Conservation (phyloP, 2,113 vertebrate species). For the Balaenoptera acutorostrata region DNA sequence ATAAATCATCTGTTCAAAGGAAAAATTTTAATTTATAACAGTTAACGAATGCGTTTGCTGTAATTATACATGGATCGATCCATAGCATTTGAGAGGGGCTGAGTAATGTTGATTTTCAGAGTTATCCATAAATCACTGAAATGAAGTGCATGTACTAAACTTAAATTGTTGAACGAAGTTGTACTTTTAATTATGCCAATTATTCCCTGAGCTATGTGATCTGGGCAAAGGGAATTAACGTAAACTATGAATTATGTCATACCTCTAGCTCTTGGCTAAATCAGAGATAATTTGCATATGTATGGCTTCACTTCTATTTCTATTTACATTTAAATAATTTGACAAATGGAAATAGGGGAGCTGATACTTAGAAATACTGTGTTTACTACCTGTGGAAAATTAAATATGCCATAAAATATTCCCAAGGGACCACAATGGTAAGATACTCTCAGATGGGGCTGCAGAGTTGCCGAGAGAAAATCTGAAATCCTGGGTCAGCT, state of each 20-base stretch:
- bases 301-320: neutral
- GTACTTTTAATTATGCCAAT: constrained; percentile 24
- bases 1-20: constrained; percentile 8
- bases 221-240: neutral
- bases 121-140: constrained; percentile 16
- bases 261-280: neutral
- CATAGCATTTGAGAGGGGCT: neutral
- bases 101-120: neutral
- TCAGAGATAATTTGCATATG: neutral
- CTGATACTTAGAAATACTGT: neutral
- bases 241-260: neutral
- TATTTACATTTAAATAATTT: constrained; percentile 8
- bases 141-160: neutral
- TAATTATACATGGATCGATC: neutral
- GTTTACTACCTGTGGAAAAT: neutral
- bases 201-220: neutral
- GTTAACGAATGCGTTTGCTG: neutral
- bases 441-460: neutral
- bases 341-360: neutral
- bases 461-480: neutral
- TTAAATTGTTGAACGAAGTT: neutral
- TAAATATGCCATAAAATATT: neutral
- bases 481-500: neutral
- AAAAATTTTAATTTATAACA: constrained; percentile 1
- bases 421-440: neutral